A percentile compares a stretch with the other conserved stretches of the same genome.
These are phyloP conservation scores for Miltochrista miniata DNA, from an alignment of 2,888 invertebrate species.

Conservation along the genomic window DNA sequence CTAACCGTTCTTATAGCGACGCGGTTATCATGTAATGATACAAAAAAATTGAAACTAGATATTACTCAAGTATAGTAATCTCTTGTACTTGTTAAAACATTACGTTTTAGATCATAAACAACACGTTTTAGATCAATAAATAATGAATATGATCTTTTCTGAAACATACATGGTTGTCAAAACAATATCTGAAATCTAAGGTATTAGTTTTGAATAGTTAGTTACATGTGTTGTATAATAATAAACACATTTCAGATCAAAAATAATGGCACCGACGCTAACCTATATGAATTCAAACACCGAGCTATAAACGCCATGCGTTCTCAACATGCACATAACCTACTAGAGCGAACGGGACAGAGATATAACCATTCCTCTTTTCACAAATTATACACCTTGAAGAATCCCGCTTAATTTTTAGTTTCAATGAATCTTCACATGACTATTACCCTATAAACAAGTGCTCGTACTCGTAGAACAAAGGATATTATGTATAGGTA, in stretches of 20 bases:
- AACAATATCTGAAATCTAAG: too few relatives aligned
- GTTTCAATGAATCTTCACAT: conserved; percentile 11
- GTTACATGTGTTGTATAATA: too few relatives aligned
- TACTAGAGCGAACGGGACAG: conserved; percentile 48
- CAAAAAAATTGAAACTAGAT: conserved; percentile 41
- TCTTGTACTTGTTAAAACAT: conserved; percentile 13
- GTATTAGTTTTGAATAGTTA: too few relatives aligned
- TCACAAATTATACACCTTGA: conserved; percentile 18
- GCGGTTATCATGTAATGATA: conserved; percentile 22
- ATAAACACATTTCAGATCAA: conserved; percentile 24
- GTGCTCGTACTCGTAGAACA: conserved; percentile 49
- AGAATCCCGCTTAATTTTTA: conserved; percentile 44
- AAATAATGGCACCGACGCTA: conserved; percentile 18
- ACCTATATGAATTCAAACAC: conserved; percentile 25
- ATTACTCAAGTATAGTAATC: too few relatives aligned
- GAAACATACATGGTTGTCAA: too few relatives aligned
- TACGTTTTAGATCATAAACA: not conserved
- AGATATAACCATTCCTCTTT: conserved; percentile 38
- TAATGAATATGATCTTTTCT: too few relatives aligned
- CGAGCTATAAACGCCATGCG: conserved; percentile 40
- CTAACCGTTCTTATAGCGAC: conserved; percentile 40
- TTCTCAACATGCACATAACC: conserved; percentile 47
- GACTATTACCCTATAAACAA: conserved; percentile 23
- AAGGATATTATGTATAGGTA: conserved; percentile 54
- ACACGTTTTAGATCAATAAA: not conserved